A percentile compares a stretch with the other conserved stretches of the same genome.
Conservation (phyloP, 30 jellyfish, hydroid and myxozoan genomes). For the Nemopilema nomurai region DNA sequence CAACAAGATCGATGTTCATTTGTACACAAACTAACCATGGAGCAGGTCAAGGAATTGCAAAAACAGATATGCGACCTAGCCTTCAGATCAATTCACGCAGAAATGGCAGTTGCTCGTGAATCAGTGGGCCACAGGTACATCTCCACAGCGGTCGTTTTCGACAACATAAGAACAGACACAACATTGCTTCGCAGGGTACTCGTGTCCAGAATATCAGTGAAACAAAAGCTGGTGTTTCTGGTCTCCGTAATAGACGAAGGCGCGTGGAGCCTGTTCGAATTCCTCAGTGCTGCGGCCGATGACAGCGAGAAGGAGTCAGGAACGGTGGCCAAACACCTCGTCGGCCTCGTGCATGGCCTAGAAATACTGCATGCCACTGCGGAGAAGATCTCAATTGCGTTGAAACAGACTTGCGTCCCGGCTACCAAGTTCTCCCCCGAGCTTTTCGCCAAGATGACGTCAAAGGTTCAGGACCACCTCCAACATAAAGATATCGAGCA, state of each 20-base stretch:
- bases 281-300: not conserved
- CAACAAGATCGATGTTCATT: no score
- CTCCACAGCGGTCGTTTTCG: constrained; percentile 6
- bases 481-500: not conserved
- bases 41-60: not conserved
- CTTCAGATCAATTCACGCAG: not conserved
- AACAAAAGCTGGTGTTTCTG: not conserved
- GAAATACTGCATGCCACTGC: not conserved
- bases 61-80: not conserved
- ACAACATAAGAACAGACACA: not conserved
- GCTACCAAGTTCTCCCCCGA: constrained; percentile 1
- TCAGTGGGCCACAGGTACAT: not conserved
- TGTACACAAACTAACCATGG: not conserved
- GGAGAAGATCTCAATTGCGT: not conserved
- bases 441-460: constrained; percentile 1
- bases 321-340: not conserved
- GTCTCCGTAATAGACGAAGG: not conserved
- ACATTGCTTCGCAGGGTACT: not conserved
- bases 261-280: not conserved
- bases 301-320: not conserved
- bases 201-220: not conserved
- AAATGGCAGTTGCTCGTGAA: not conserved
- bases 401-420: not conserved
- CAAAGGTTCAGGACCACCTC: not conserved
- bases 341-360: not conserved